Conservation (phyloP, 2,797 vertebrate genomes). For the Chaetodon trifasciatus region DNA sequence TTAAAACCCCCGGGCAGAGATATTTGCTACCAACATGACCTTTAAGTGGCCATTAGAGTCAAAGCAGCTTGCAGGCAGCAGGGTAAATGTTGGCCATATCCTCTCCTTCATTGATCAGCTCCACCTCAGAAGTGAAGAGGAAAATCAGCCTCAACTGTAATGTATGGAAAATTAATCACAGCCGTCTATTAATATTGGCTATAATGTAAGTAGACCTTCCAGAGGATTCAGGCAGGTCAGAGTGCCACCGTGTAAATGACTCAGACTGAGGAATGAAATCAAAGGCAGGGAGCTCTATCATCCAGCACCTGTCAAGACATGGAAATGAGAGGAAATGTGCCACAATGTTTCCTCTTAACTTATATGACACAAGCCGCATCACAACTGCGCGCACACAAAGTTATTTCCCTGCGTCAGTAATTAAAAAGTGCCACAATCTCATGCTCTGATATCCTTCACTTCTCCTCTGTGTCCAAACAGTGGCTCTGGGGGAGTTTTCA, state of each 20-base stretch:
- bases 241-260: conserved; percentile 21
- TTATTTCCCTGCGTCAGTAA: not conserved
- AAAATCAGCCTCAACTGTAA: conserved; percentile 37
- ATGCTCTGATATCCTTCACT: no score
- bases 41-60: conserved; percentile 42
- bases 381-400: not conserved
- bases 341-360: not conserved
- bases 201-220: conserved; percentile 7
- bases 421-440: not conserved
- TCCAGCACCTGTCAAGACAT: conserved; percentile 37
- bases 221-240: conserved; percentile 19
- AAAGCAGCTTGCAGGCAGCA: conserved; percentile 17
- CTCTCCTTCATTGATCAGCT: conserved; percentile 29
- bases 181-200: conserved; percentile 24
- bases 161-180: conserved; percentile 41
- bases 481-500: conserved; percentile 15
- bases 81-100: conserved; percentile 1
- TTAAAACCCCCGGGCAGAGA: conserved; percentile 34
- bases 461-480: not conserved
- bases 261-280: conserved; percentile 31
- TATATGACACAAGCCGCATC: not conserved
- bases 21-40: conserved; percentile 34
- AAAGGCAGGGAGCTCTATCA: not conserved
- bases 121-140: conserved; percentile 12
- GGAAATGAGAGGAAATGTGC: conserved; percentile 17